phyloP scores from a whole-genome alignment of 2,888 invertebrate genomes.

The Napeogenes sylphis region DNA sequence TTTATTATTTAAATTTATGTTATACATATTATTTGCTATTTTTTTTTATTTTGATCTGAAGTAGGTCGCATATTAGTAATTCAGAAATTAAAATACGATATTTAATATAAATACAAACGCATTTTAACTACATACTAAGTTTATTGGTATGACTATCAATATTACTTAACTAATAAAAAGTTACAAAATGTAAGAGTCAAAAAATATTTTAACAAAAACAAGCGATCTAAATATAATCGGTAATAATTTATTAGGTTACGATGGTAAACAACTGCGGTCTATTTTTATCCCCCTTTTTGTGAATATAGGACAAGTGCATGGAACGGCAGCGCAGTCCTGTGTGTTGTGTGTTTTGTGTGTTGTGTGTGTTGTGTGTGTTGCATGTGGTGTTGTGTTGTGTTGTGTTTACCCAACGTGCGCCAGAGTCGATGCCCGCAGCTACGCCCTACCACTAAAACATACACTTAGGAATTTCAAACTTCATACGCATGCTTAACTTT shows the following conservation, averaged over 20 bases:
- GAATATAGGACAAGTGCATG: constrained; percentile 30
- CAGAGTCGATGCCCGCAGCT: constrained; percentile 35
- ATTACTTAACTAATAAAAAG: no score
- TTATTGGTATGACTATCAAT: no score
- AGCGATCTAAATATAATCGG: background rate
- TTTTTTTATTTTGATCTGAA: no score
- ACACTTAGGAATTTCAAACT: constrained; percentile 56
- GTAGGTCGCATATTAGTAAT: no score
- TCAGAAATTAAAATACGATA: no score
- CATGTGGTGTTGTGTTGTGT: constrained; percentile 37
- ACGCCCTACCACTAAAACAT: constrained; percentile 49
- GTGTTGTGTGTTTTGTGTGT: constrained; percentile 33
- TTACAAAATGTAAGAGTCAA: no score
- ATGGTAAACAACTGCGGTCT: constrained; percentile 9
- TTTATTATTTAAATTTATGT: no score
- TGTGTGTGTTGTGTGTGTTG: no score
- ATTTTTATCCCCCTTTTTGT: constrained; percentile 24
- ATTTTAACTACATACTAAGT: no score
- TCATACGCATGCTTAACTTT: constrained; percentile 50
- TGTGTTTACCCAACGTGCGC: constrained; percentile 68
- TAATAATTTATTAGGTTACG: constrained; percentile 2
- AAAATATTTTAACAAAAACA: constrained; percentile 2
- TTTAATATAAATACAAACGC: no score
- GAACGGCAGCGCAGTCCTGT: constrained; percentile 42
- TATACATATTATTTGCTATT: no score